phyloP scores from a whole-genome alignment of 2,888 invertebrate species.

The Penaeus monodon region DNA sequence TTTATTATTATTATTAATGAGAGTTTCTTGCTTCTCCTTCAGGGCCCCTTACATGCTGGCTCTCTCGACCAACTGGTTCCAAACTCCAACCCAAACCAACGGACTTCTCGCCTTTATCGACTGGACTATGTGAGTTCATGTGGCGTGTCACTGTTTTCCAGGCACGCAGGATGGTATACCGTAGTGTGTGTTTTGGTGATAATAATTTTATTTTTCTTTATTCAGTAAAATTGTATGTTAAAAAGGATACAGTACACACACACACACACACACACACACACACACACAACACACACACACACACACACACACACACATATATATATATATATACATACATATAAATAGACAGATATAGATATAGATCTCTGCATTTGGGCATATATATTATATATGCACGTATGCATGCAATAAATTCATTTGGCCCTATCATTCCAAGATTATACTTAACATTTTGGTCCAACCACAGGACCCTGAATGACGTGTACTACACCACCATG shows the following conservation, averaged over 20 bases:
- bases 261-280: no score
- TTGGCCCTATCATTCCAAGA: no score
- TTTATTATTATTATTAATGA: not conserved
- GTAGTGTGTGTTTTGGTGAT: not conserved
- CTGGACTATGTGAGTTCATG: constrained; percentile 80
- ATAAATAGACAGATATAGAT: no score
- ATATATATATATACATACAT: no score
- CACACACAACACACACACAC: no score
- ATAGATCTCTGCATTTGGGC: no score
- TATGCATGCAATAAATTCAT: no score
- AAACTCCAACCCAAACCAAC: constrained; percentile 83
- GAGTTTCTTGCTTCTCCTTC: not conserved
- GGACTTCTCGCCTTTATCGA: constrained; percentile 88
- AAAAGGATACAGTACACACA: no score
- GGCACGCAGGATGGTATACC: not conserved
- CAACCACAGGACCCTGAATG: constrained; percentile 75
- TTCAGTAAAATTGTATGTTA: no score
- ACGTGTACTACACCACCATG: constrained; percentile 88
- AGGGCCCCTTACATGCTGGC: constrained; percentile 92
- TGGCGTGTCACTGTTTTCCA: constrained; percentile 69
- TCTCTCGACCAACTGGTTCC: constrained; percentile 97
- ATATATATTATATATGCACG: no score
- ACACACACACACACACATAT: no score
- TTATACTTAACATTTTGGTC: not conserved
- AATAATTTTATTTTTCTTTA: not conserved